phyloP scores from a whole-genome alignment of 2,888 invertebrate genomes.

The Acleris literana region DNA sequence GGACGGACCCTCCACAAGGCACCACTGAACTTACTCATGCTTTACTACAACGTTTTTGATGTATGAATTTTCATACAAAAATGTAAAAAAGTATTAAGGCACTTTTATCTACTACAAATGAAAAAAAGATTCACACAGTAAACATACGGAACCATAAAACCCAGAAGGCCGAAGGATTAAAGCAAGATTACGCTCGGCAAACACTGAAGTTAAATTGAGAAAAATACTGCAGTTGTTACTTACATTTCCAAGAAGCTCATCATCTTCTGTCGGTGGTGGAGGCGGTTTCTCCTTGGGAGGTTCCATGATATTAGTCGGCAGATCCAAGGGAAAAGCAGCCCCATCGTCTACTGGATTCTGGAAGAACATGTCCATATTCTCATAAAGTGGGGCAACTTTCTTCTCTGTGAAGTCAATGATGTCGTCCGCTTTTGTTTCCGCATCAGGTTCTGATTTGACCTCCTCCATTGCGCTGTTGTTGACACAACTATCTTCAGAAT shows the following conservation, averaged over 20 bases:
- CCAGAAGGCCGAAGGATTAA: constrained; percentile 5
- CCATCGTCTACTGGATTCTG: constrained; percentile 60
- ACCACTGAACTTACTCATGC: too few relatives aligned
- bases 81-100: too few relatives aligned
- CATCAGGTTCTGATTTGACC: constrained; percentile 47
- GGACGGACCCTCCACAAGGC: too few relatives aligned
- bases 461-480: constrained; percentile 70
- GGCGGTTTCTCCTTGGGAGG: constrained; percentile 95
- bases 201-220: not conserved
- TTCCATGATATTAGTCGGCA: constrained; percentile 85
- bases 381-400: constrained; percentile 82
- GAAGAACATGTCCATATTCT: constrained; percentile 85
- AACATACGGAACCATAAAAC: not conserved
- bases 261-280: constrained; percentile 87
- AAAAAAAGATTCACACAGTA: not conserved
- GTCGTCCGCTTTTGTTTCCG: constrained; percentile 43
- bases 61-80: too few relatives aligned
- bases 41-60: too few relatives aligned
- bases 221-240: constrained; percentile 45
- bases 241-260: constrained; percentile 77
- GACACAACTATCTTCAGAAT: constrained; percentile 73
- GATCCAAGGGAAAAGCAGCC: constrained; percentile 80
- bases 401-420: constrained; percentile 60
- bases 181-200: constrained; percentile 1
- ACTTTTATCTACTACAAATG: too few relatives aligned